Conservation (phyloP, 2,113 vertebrate genomes). For the Corydoras sp. region DNA sequence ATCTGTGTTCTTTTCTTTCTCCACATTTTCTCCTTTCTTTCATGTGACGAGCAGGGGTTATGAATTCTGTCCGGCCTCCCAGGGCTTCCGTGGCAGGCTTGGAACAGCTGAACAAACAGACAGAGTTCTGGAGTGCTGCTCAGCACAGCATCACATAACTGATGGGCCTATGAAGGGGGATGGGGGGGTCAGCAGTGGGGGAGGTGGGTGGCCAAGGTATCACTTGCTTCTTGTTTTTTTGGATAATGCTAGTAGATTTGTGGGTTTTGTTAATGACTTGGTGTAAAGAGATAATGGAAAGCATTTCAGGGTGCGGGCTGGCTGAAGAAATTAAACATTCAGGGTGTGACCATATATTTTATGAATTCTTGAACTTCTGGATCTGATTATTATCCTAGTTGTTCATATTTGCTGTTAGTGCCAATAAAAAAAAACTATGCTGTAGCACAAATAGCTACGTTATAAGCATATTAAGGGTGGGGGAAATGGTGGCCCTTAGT, state of each 20-base stretch:
- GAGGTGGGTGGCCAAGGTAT: slow-evolving; percentile 7
- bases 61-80: slow-evolving; percentile 67
- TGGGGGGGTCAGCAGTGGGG: slow-evolving; percentile 12
- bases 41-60: slow-evolving; percentile 68
- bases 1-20: slow-evolving; percentile 34
- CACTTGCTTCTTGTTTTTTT: not conserved
- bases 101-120: slow-evolving; percentile 73
- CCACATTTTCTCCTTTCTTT: slow-evolving; percentile 23
- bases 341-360: not conserved
- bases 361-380: not conserved
- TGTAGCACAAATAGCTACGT: not conserved
- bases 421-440: too few species aligned
- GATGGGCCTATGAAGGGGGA: slow-evolving; percentile 19
- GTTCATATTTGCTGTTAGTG: too few species aligned
- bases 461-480: slow-evolving; percentile 18
- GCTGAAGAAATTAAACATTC: not conserved
- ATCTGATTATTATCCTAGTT: not conserved
- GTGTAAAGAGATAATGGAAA: too few species aligned
- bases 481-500: slow-evolving; percentile 36
- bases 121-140: slow-evolving; percentile 40
- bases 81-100: slow-evolving; percentile 60
- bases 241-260: too few species aligned
- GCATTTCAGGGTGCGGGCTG: slow-evolving; percentile 1
- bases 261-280: not conserved
- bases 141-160: slow-evolving; percentile 41